phyloP scores from a whole-genome alignment of 2,888 invertebrate species.

The Myopa testacea region DNA sequence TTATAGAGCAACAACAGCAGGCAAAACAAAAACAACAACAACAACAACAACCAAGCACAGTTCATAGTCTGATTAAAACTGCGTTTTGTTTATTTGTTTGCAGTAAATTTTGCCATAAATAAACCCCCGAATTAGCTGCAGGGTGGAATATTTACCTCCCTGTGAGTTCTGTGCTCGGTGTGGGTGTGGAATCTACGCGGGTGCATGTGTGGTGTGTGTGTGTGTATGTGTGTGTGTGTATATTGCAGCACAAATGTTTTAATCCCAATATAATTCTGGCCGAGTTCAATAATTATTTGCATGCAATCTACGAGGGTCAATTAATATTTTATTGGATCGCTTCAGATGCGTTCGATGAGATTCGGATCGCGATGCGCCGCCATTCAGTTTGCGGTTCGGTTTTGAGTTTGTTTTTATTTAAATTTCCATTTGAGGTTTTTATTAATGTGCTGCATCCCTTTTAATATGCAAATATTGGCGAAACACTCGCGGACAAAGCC shows the following conservation, averaged over 20 bases:
- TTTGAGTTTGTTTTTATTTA: slow-evolving; percentile 44
- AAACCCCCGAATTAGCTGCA: slow-evolving; percentile 37
- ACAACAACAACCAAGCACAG: background rate
- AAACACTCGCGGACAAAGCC: slow-evolving; percentile 7
- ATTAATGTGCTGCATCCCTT: slow-evolving; percentile 21
- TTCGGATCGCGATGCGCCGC: background rate
- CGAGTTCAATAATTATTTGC: slow-evolving; percentile 51
- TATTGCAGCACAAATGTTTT: slow-evolving; percentile 21
- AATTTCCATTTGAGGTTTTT: slow-evolving; percentile 50
- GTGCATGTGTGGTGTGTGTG: slow-evolving; percentile 16
- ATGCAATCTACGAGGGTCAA: slow-evolving; percentile 48
- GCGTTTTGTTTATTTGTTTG: slow-evolving; percentile 38
- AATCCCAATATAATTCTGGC: slow-evolving; percentile 45
- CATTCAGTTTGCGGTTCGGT: slow-evolving; percentile 17
- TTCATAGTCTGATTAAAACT: slow-evolving; percentile 26
- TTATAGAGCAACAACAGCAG: background rate
- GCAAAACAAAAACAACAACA: background rate
- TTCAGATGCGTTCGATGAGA: slow-evolving; percentile 15
- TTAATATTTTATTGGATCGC: slow-evolving; percentile 49
- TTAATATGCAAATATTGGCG: slow-evolving; percentile 30
- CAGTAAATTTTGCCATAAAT: slow-evolving; percentile 39
- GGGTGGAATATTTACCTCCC: slow-evolving; percentile 31
- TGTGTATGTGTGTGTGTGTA: background rate
- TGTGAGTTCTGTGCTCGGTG: slow-evolving; percentile 8
- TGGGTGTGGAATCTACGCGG: background rate